A percentile compares a stretch with the other conserved stretches of the same genome.
These are phyloP conservation scores for Anguilla obscura DNA, from an alignment of 2,797 vertebrate genomes.

Conservation along the genomic window DNA sequence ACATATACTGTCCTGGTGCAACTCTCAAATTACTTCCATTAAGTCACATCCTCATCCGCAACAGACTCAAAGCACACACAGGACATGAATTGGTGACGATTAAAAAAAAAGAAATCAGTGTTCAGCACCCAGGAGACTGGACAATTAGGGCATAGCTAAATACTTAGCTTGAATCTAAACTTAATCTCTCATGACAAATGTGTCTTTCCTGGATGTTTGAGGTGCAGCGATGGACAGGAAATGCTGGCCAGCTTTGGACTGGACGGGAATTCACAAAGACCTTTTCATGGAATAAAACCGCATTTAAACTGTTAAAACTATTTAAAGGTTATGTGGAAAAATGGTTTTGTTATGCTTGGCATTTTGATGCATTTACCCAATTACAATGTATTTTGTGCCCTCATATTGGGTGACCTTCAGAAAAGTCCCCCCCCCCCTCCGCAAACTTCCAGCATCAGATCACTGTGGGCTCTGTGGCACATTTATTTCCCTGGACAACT, in stretches of 20 bases:
- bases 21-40: neutral
- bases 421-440: neutral
- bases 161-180: neutral
- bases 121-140: neutral
- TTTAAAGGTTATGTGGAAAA: neutral
- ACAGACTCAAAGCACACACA: neutral
- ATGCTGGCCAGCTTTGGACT: neutral
- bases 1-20: neutral
- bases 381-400: neutral
- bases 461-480: neutral
- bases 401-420: conserved; percentile 7
- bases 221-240: neutral
- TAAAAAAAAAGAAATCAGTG: neutral
- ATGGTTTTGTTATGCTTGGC: neutral
- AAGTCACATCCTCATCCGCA: neutral
- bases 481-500: conserved; percentile 25
- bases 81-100: neutral
- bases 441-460: neutral
- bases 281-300: neutral
- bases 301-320: neutral
- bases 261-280: neutral
- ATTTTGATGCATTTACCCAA: neutral
- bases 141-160: neutral
- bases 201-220: neutral
- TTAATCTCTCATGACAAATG: neutral